Base-by-base conservation (phyloP, 2,113 vertebrate species). In the Proteles cristata region DNA sequence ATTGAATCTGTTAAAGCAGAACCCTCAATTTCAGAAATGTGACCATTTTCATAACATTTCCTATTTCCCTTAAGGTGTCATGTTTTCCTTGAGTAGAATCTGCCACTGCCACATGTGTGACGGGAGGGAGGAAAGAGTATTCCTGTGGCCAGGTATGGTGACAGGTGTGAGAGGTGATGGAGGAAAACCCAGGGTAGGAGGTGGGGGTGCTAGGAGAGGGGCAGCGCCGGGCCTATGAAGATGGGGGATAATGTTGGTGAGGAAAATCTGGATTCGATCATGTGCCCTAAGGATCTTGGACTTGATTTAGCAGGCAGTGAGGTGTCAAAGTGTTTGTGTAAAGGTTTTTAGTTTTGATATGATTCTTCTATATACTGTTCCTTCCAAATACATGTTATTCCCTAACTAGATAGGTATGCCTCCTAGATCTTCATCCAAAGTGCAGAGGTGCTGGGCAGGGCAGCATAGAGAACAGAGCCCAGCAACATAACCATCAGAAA, bases 281-380 rank as follows among this genome's bases (percentile, higher is more conserved):
- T 33, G 45, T 2, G 14, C 14, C 35, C n/a, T 16, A 21, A 71
- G 55, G 79, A 87, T 35, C 28, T 63, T 39, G 66, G 53, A 69
- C 48, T 33, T 68, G 43, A 91, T 35, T 17, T 11, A 61, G 50
- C 2, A 88, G 50, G 39, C 11, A 63, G 28, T 63, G 43, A 76
- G 25, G 48, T 28, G 1, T 96, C 66, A 25, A 89, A 8, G 11
- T 43, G 39, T 48, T 61, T 25, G 73, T 63, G 45, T 45, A 74
- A 90, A 90, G 23, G 11, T 23, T 90, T 79, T 69, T 80, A 61
- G 19, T 88, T 88, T 96, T 88, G 88, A 73, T 73, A 50, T 9
- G 31, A 88, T 73, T 80, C 28, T 82, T 55, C 45, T 88, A 66
- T 7, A 11, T 48, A 23, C 65, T 11, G n/a, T 58, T 79, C 25